These are phyloP conservation scores for Oreochromis aureus DNA, from an alignment of 2,113 vertebrate genomes.

Conservation along the genomic window DNA sequence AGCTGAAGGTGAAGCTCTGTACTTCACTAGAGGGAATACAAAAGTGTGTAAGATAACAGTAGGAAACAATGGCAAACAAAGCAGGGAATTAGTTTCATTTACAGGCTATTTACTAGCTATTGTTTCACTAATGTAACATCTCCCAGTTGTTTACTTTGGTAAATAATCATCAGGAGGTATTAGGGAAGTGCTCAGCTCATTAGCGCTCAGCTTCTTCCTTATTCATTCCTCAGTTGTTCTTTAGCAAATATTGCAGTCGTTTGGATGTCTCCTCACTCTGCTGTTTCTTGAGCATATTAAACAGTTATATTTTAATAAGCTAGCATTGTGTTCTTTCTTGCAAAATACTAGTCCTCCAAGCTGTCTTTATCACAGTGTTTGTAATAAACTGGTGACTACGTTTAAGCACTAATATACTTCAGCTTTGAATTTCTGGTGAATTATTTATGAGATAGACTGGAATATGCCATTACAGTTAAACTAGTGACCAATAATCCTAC, in stretches of 20 bases:
- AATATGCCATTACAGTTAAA: background rate
- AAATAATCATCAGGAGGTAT: background rate
- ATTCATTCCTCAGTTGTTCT: background rate
- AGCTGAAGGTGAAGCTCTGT: background rate
- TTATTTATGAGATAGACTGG: background rate
- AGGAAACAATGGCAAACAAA: background rate
- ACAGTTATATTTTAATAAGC: background rate
- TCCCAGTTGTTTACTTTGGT: background rate
- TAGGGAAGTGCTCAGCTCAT: background rate
- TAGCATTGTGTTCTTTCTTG: background rate
- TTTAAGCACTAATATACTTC: background rate
- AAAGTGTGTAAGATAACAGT: background rate
- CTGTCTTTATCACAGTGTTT: background rate
- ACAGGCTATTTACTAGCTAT: background rate
- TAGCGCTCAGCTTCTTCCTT: background rate
- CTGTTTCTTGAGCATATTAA: background rate
- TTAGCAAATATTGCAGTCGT: background rate
- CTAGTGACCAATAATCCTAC: background rate
- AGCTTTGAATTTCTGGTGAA: background rate
- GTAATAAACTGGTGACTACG: background rate
- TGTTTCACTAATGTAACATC: background rate
- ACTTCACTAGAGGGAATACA: fast-evolving
- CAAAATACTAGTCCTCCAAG: background rate
- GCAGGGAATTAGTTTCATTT: background rate
- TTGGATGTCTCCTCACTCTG: background rate